These are phyloP conservation scores for Pseudocheirus occidentalis DNA, from an alignment of 2,797 vertebrate species.

Conservation along the genomic window DNA sequence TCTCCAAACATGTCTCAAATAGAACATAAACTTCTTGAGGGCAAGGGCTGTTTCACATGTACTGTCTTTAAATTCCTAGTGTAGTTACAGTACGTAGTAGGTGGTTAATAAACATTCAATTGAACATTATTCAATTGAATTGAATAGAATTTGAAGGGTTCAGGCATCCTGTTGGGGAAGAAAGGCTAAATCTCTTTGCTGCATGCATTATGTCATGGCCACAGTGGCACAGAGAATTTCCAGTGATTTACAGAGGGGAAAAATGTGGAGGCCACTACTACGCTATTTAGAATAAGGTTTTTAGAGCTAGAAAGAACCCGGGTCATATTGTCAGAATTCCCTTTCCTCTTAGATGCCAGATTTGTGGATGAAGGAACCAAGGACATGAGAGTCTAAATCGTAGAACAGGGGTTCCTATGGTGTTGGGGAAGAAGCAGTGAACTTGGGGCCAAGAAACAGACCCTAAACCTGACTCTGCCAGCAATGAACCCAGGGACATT, in stretches of 20 bases:
- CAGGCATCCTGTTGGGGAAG: accelerated
- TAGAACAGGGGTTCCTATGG: neutral
- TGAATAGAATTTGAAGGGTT: neutral
- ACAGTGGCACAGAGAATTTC: accelerated
- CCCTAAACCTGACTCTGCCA: neutral
- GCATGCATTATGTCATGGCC: accelerated
- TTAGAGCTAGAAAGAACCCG: neutral
- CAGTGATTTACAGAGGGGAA: neutral
- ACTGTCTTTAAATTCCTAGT: neutral
- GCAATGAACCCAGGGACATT: neutral
- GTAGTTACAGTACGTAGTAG: neutral
- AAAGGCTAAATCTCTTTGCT: too few species aligned
- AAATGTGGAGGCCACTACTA: neutral
- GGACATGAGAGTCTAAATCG: neutral
- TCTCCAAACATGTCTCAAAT: neutral
- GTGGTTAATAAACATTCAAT: neutral
- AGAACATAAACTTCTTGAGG: neutral
- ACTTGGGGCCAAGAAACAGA: neutral
- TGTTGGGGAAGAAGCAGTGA: neutral
- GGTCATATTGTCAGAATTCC: neutral
- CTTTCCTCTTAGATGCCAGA: neutral
- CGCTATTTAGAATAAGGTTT: neutral
- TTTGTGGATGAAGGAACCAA: neutral
- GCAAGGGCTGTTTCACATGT: neutral
- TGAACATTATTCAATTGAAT: neutral